Base-by-base conservation (phyloP, 2,888 invertebrate species). In the Lithophane socia region DNA sequence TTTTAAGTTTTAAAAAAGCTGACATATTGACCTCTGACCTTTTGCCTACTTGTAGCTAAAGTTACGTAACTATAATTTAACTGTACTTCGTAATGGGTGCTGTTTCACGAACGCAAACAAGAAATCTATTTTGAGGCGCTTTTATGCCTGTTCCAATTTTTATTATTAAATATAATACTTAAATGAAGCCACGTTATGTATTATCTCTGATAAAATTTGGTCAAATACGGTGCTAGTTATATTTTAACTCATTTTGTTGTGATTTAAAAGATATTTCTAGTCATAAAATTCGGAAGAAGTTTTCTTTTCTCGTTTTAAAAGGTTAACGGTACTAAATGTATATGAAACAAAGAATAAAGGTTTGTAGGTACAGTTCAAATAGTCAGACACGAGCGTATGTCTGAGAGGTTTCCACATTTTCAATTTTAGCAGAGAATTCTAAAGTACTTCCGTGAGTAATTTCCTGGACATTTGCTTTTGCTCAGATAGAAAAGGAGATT, bases 391-490 rank as follows among this genome's bases (percentile, higher is more conserved):
- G 64, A 72, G 64, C 49, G 49, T 54, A 82, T 64, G 63, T 73
- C 74, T 63, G n/a, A 18, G 44, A 77, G 64, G 18, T 73, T 77
- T 78, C 82, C 66, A 75, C 72, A 78, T 84, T 82, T 86, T 73
- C 64, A 83, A 78, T 83, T 75, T 82, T 84, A 83, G 64, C 56
- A 75, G 66, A 78, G 79, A 84, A 86, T 70, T 83, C 84, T 83
- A 79, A 86, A 84, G 80, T 65, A 73, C 76, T 79, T 83, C 66
- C 72, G 72, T 74, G 74, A 83, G 75, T 86, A 69, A 86, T 86
- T 84, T 84, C 84, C 86, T 83, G 84, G 65, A 86, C 84, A 83
- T 86, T 86, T 80, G 63, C 84, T 84, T 73, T 73, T 72, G n/a
- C 79, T 68, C 71, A 24, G 74, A 76, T 72, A 73, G 70, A 73